Evolutionary conservation across 2,797 vertebrate species (phyloP).

Genomic region (Phataginus tricuspis): DNA sequence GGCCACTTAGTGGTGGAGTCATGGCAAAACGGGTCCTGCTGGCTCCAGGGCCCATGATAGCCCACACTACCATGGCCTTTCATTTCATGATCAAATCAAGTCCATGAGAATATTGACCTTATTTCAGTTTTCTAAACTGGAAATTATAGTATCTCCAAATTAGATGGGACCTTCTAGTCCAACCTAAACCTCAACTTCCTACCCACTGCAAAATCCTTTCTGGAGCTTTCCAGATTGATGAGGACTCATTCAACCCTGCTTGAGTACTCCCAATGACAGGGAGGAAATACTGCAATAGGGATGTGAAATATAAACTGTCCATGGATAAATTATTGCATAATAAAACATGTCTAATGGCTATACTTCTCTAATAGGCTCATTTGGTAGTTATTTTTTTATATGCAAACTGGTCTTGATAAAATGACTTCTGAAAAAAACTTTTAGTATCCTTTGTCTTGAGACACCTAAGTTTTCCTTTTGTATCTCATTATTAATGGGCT

Average conservation of each 20-base stretch:
- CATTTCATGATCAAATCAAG: not conserved
- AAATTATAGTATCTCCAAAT: conserved; percentile 29
- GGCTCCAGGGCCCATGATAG: not conserved
- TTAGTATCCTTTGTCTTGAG: conserved; percentile 34
- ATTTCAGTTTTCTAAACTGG: not conserved
- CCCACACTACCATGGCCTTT: not conserved
- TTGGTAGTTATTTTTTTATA: conserved; percentile 43
- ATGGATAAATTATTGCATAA: conserved; percentile 46
- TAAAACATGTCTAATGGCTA: conserved; percentile 37
- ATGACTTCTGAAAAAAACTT: conserved; percentile 44
- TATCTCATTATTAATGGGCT: not conserved
- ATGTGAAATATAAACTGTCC: conserved; percentile 40
- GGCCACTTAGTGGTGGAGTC: not conserved
- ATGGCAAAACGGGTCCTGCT: not conserved
- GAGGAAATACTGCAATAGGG: not conserved
- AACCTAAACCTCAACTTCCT: not conserved
- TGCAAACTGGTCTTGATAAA: conserved; percentile 54
- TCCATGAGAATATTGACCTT: not conserved
- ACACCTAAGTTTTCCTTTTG: conserved; percentile 29
- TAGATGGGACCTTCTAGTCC: not conserved
- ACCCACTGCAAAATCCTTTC: conserved; percentile 35
- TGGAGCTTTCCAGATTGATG: conserved; percentile 39
- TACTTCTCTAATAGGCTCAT: conserved; percentile 1
- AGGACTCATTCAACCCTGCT: not conserved
- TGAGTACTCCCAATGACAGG: not conserved